Base-by-base conservation (phyloP, 2,797 vertebrate species). In the Acipenser ruthenus region DNA sequence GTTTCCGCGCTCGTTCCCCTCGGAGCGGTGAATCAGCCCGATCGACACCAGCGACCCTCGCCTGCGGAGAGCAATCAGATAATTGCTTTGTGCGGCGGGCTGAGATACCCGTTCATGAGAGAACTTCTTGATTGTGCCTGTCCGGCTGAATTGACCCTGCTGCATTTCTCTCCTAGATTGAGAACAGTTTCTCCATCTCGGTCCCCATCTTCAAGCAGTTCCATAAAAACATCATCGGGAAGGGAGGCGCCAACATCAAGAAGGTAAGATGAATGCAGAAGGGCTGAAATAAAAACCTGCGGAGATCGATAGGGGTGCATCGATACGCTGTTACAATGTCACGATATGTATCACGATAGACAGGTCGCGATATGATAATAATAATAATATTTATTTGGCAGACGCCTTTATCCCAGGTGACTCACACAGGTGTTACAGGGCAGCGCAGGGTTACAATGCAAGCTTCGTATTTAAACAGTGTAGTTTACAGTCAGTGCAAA, bases 171-270 rank as follows among this genome's bases (percentile, higher is more conserved):
- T 52, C 13, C 50, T 58, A 93, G 91, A 87, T 92, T 23, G 90
- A 92, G 72, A 92, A 86, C 66, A 93, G 84, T 74, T 93, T 85
- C 80, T 90, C 86, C 8, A 84, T 93, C 72, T 89, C 87, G 0
- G 83, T 93, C 49, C 87, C 90, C 56, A 87, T 93, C 75, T 90
- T 88, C 62, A 93, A 94, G 77, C 89, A 90, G 75, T 90, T 92
- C 73, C 91, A 93, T 81, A 93, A 92, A 80, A 91, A 91, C 79
- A 91, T 93, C 4, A 92, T 92, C 7, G 91, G 92, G 6, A 93
- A 93, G 75, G 86, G 89, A 47, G 90, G 87, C 1, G 67, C 82
- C 66, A 93, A 92, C 81, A 92, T 93, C 63, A 93, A 93, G 77
- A 91, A 89, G 84, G 91, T 90, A 74, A 18, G 58, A 11, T 37